Evolutionary conservation across 2,888 invertebrate genomes (phyloP), one percentile per base, ranked within the genome.

Genomic region (Drosophila longiperda): DNA sequence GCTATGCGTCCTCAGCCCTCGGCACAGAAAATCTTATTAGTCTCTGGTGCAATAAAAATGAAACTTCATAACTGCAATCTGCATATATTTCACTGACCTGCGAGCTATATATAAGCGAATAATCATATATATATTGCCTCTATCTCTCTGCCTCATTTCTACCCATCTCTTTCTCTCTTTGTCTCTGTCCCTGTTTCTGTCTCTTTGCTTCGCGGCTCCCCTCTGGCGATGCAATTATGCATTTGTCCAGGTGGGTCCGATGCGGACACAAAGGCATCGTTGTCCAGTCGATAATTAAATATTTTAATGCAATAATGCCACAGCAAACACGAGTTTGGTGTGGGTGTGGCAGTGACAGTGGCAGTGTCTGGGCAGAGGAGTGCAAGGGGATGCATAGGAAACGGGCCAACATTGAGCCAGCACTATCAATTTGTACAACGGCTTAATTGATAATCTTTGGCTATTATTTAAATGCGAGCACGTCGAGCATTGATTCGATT

Each of bases 371-470:
- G 17, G 3, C 3, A 17, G 11, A 6, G 23, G 40, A 38, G 15
- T n/a, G 7, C 4, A 9, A 3, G 1, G 8, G 26, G 23, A 11
- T 32, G 29, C 20, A 7, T 15, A 26, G n/a, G 7, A 62, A 62
- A 54, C 60, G 40, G 67, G 48, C 26, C 50, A 59, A 63, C 69
- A 63, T 54, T 68, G 74, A 80, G 80, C 78, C 70, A 54, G 73
- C 78, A 78, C 85, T 85, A 88, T 87, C 86, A 87, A 87, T 87
- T 87, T 89, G 86, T 77, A 76, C 88, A 77, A 77, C 68, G 83
- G 88, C 83, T 87, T 87, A 87, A 89, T 87, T 87, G 86, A 88
- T 89, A 87, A 87, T 89, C 88, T 89, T 87, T 85, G 86, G 79
- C 90, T 87, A 87, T 87, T 87, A 88, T 87, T 87, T 89, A 87